A percentile compares a stretch with the other conserved stretches of the same genome.
Conservation (phyloP, 2,797 vertebrate species). For the Pangasius sanitwongsei region DNA sequence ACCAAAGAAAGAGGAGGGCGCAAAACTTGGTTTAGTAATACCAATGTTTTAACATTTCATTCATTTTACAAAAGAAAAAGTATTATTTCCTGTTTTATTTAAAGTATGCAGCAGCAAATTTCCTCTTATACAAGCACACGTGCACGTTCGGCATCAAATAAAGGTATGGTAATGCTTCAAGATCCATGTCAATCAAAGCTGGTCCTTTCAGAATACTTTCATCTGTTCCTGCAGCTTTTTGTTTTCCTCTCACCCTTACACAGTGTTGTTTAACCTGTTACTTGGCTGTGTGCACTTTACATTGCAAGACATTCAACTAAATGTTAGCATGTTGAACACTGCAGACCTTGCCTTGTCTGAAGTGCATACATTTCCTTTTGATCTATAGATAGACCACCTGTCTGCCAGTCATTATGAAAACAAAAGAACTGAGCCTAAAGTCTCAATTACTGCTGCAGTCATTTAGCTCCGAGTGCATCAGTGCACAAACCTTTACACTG, state of each 20-base stretch:
- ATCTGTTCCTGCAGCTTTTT: background rate
- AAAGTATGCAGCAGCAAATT: background rate
- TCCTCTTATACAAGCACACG: background rate
- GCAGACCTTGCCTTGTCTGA: background rate
- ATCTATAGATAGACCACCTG: background rate
- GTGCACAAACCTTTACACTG: background rate
- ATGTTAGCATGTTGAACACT: background rate
- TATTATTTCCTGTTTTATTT: background rate
- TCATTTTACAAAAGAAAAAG: background rate
- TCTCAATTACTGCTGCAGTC: background rate
- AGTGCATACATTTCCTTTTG: conserved; percentile 17
- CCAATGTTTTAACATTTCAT: background rate
- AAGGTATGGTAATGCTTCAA: background rate
- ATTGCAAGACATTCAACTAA: background rate
- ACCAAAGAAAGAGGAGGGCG: background rate
- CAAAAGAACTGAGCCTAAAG: background rate
- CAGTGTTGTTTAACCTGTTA: background rate
- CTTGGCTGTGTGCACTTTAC: conserved; percentile 1
- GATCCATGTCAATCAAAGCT: background rate
- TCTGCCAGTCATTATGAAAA: background rate
- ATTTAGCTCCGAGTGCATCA: background rate
- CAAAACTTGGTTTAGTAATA: background rate
- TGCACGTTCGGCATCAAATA: background rate
- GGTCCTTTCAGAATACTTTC: background rate
- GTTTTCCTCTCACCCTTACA: background rate